phyloP scores from a whole-genome alignment of 2,888 invertebrate genomes.

The Cloeon dipterum region DNA sequence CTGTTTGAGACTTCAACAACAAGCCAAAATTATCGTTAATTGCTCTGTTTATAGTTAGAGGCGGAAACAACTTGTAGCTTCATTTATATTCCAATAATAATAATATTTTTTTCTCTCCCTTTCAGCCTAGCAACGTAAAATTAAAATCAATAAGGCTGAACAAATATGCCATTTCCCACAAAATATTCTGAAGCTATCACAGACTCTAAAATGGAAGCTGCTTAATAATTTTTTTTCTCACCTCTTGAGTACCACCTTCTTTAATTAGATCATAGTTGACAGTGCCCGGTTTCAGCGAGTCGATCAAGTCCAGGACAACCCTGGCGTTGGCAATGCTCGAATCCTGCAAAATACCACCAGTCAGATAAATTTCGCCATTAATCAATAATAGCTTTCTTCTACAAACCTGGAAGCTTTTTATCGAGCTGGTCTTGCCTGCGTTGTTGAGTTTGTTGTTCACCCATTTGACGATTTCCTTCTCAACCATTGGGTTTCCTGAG shows the following conservation, averaged over 20 bases:
- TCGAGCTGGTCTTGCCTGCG: slow-evolving; percentile 48
- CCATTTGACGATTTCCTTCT: slow-evolving; percentile 93
- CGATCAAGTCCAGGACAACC: slow-evolving; percentile 86
- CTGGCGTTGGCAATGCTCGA: slow-evolving; percentile 68
- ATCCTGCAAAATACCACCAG: slow-evolving; percentile 42
- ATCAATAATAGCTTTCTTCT: slow-evolving; percentile 1
- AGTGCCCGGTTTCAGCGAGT: slow-evolving; percentile 85
- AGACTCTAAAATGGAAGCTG: slow-evolving; percentile 1
- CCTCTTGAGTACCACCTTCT: slow-evolving; percentile 55
- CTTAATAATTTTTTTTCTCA: slow-evolving; percentile 22
- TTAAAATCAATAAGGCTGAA: no score
- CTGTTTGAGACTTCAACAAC: no score
- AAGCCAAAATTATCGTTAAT: no score
- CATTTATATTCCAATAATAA: no score
- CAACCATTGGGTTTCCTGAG: slow-evolving; percentile 75
- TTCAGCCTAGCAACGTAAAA: no score
- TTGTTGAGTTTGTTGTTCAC: slow-evolving; percentile 70
- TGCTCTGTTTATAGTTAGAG: no score
- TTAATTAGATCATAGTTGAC: slow-evolving; percentile 85
- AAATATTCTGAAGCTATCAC: no score
- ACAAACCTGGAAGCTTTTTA: slow-evolving; percentile 38
- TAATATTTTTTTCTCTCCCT: no score
- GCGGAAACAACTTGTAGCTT: no score
- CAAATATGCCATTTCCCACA: no score
- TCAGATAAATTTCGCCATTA: no score